Evolutionary conservation across 2,113 vertebrate genomes (phyloP), one percentile per base, ranked within the genome.

Genomic region (Plecturocebus donacophilus): DNA sequence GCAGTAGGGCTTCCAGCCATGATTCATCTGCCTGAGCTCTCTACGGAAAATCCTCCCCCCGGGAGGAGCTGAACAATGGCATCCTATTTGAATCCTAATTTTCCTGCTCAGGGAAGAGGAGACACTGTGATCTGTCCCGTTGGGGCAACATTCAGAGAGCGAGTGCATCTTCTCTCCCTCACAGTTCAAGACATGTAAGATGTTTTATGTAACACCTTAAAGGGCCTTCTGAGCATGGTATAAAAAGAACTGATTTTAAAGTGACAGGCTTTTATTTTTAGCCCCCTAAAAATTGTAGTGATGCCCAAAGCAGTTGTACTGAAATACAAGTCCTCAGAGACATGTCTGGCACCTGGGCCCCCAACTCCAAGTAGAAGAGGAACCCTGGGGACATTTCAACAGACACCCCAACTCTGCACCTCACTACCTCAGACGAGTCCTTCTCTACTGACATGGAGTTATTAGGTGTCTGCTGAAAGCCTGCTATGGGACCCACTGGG

Each of bases 171-270:
- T 56, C 83, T 84, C 94, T 87, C 58, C 2, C 94, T 92, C 90
- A 17, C 79, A 92, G 95, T 80, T 96, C 66, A n/a, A 87, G 71
- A 94, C 1, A 66, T 88, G 92, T 83, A 92, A 95, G 95, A 96
- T 14, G 14, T 71, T 88, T 95, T 84, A 84, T 20, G 84, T 61
- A 87, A 96, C 70, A 94, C 71, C 38, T 38, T 12, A 6, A 87
- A 81, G 83, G 90, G 84, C 83, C 79, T 97, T 96, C 84, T 45
- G 79, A 91, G 56, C n/a, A 68, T 56, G 45, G 64, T 54, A 68
- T 42, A 88, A 95, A 95, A 98, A 75, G 70, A 95, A 81, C 58
- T 23, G 13, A 58, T 23, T 92, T 93, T 80, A 96, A 96, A 97
- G 75, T 21, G 47, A 89, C 49, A 96, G 79, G 54, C 56, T 91